Base-by-base conservation (phyloP, 2,113 vertebrate genomes). In the Tamias sibiricus region DNA sequence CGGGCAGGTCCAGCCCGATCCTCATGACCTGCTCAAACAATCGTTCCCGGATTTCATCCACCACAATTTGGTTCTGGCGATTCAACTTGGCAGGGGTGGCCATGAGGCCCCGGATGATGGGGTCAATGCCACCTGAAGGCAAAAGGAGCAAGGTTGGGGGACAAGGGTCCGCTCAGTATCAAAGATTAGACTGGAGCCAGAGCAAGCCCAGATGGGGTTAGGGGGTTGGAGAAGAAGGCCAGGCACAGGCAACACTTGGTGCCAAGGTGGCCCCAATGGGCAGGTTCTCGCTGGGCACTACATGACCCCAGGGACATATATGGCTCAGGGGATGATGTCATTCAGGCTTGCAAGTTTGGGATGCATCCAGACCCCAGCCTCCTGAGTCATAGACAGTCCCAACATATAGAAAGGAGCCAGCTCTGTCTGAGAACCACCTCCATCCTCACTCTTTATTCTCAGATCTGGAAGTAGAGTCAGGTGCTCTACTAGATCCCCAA, bases 81-180 rank as follows among this genome's bases (percentile, higher is more conserved):
- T 98, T 98, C 95, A 99, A 97, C 95, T 99, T 99, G 96, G 99
- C 99, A 0, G 97, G 99, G 2, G 96, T 98, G 14, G 98, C 98
- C 72, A 99, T 97, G 92, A 99, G 95, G 85, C 98, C 99, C 14
- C 99, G 98, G 14, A 99, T 88, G 69, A 99, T 64, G 52, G 99
- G 98, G 89, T 99, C 99, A 0, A 99, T 98, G 13, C 99, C 99
- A 86, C 99, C 99, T 99, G 84, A 17, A 40, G 64, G 4, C 66
- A 76, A 95, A 57, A 95, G 28, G 2, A 52, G 32, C 66, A 35
- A 76, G 14, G 37, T 1, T 7, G 8, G 20, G 69, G 66, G 28
- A 57, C 8, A 80, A 35, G 28, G 17, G 44, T 52, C 19, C 2
- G 40, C 81, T 95, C 37, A 9, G 16, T 42, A 8, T 13, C 30